Evolutionary conservation across 2,888 invertebrate species (phyloP).

Genomic region (Agonopterix alstromeriana): DNA sequence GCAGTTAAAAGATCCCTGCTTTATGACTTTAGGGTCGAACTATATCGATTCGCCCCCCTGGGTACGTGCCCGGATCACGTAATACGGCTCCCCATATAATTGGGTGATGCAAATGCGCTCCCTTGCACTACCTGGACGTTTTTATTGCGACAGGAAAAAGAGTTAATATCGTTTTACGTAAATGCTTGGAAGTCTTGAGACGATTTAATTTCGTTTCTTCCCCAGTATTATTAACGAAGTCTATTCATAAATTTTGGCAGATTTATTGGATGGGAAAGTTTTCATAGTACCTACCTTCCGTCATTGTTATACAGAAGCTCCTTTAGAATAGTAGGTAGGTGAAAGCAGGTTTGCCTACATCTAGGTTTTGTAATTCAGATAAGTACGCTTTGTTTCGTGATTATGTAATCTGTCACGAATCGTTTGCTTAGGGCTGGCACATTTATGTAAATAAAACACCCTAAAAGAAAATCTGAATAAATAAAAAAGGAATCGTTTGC

Average conservation of each 20-base stretch:
- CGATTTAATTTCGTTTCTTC: constrained; percentile 33
- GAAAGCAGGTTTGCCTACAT: too few species aligned
- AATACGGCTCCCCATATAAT: constrained; percentile 30
- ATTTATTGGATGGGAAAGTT: constrained; percentile 10
- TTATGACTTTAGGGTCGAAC: too few species aligned
- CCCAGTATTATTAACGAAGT: constrained; percentile 10
- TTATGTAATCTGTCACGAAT: too few species aligned
- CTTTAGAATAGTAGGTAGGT: too few species aligned
- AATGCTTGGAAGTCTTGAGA: constrained; percentile 27
- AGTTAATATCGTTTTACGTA: constrained; percentile 55
- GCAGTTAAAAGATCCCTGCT: too few species aligned
- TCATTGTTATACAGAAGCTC: too few species aligned
- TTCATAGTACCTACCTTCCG: not conserved
- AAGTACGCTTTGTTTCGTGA: too few species aligned
- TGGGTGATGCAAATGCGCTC: constrained; percentile 47
- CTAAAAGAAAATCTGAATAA: too few species aligned
- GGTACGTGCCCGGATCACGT: constrained; percentile 2
- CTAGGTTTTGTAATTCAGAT: too few species aligned
- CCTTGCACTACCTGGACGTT: constrained; percentile 40
- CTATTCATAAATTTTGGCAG: constrained; percentile 19
- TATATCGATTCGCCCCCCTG: not conserved
- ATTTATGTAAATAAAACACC: too few species aligned
- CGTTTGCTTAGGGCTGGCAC: too few species aligned
- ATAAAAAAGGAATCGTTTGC: too few species aligned
- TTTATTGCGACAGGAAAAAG: constrained; percentile 45